These are phyloP conservation scores for Podarcis lilfordi DNA, from an alignment of 2,797 vertebrate genomes.

Conservation along the genomic window DNA sequence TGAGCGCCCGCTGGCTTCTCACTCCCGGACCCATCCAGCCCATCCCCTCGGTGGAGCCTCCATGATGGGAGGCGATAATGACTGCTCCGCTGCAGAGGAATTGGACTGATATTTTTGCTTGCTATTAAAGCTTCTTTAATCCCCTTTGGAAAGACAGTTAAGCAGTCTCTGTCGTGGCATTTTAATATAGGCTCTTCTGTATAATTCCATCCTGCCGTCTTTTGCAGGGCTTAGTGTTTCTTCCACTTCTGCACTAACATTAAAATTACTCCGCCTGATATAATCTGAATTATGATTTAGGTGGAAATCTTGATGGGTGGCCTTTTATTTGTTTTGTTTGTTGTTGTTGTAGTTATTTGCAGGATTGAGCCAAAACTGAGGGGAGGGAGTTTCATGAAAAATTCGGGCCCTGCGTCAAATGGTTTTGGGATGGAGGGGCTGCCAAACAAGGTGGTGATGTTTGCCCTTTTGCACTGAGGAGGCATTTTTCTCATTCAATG, in stretches of 20 bases:
- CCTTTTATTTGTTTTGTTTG: too few species aligned
- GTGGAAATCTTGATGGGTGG: background rate
- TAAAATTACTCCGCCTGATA: background rate
- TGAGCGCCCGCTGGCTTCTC: background rate
- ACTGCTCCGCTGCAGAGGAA: background rate
- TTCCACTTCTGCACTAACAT: background rate
- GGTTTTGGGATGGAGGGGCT: background rate
- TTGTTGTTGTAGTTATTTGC: background rate
- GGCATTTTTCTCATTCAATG: background rate
- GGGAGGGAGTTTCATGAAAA: background rate
- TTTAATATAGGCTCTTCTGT: background rate
- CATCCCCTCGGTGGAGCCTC: background rate
- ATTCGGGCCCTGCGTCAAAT: too few species aligned
- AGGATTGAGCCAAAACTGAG: background rate
- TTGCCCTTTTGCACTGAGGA: too few species aligned
- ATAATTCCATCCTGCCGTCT: background rate
- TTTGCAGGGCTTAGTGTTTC: background rate
- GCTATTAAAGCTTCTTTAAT: slow-evolving; percentile 14
- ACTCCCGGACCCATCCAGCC: background rate
- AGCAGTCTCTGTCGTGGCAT: slow-evolving; percentile 1
- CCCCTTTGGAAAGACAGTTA: slow-evolving; percentile 24
- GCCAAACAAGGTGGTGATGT: background rate
- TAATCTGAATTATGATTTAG: background rate
- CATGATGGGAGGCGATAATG: background rate
- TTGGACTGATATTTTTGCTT: slow-evolving; percentile 13